A percentile compares a stretch with the other conserved stretches of the same genome.
Conservation (phyloP, 2,797 vertebrate genomes). For the Iguana delicatissima region DNA sequence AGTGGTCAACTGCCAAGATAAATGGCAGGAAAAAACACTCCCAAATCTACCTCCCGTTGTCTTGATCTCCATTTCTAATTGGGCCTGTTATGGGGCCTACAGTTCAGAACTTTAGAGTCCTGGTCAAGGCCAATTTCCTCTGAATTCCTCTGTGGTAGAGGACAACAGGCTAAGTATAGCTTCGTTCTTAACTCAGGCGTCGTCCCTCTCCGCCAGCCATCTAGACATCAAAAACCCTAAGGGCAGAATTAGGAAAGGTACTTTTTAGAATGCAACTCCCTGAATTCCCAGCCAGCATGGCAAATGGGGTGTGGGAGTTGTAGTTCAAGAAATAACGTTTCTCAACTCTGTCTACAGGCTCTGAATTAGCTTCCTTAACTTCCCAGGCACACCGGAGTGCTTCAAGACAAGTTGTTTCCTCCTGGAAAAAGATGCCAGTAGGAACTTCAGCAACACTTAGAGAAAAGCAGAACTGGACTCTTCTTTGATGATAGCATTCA, state of each 20-base stretch:
- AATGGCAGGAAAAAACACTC: neutral
- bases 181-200: neutral
- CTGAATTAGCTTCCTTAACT: neutral
- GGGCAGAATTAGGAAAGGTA: too few relatives aligned
- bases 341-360: neutral
- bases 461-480: neutral
- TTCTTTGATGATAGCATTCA: neutral
- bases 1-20: neutral
- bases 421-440: neutral
- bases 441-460: neutral
- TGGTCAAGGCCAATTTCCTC: neutral
- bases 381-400: neutral
- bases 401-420: neutral
- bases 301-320: too few relatives aligned
- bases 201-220: neutral
- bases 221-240: neutral
- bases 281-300: too few relatives aligned
- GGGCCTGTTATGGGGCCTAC: neutral
- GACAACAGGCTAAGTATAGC: neutral
- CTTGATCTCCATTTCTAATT: neutral
- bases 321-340: too few relatives aligned
- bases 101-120: neutral
- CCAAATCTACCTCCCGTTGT: neutral
- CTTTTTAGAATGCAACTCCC: too few relatives aligned
- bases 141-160: neutral